A percentile compares a stretch with the other conserved stretches of the same genome.
These are phyloP conservation scores for Ophioninae sp. DNA, from an alignment of 2,888 invertebrate species.

Conservation along the genomic window DNA sequence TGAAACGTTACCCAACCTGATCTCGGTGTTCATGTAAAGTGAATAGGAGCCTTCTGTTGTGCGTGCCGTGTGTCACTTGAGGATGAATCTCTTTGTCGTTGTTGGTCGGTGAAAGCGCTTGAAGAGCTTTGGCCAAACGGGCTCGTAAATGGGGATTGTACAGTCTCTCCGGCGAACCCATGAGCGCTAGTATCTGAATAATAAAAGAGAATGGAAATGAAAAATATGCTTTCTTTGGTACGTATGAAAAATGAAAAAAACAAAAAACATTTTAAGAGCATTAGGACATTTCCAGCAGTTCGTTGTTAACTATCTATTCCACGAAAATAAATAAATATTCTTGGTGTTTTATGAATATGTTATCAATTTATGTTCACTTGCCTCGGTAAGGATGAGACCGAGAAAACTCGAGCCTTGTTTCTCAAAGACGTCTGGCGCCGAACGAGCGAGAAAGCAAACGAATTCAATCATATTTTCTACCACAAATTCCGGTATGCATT, in stretches of 20 bases:
- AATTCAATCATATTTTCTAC: conserved; percentile 93
- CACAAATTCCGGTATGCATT: conserved; percentile 94
- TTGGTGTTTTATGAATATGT: neutral
- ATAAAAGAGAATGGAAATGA: neutral
- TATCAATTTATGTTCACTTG: conserved; percentile 46
- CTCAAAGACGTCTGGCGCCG: conserved; percentile 85
- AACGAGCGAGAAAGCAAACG: conserved; percentile 88
- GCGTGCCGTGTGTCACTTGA: conserved; percentile 81
- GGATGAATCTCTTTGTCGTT: conserved; percentile 82
- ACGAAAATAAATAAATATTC: neutral
- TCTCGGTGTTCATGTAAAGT: conserved; percentile 88
- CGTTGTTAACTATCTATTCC: neutral
- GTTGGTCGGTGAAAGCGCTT: conserved; percentile 90
- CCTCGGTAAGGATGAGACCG: conserved; percentile 87
- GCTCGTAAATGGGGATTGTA: conserved; percentile 97
- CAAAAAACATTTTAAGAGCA: neutral
- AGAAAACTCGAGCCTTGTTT: conserved; percentile 85
- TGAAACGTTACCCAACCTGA: conserved; percentile 81
- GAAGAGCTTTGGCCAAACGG: conserved; percentile 93
- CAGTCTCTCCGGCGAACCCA: conserved; percentile 91
- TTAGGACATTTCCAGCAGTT: neutral
- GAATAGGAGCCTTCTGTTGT: conserved; percentile 89
- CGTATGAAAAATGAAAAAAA: neutral
- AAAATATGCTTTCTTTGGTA: conserved; percentile 3
- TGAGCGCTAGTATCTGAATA: conserved; percentile 87